Evolutionary conservation across 2,113 vertebrate genomes (phyloP).

Genomic region (Sakesphorus luctuosus): DNA sequence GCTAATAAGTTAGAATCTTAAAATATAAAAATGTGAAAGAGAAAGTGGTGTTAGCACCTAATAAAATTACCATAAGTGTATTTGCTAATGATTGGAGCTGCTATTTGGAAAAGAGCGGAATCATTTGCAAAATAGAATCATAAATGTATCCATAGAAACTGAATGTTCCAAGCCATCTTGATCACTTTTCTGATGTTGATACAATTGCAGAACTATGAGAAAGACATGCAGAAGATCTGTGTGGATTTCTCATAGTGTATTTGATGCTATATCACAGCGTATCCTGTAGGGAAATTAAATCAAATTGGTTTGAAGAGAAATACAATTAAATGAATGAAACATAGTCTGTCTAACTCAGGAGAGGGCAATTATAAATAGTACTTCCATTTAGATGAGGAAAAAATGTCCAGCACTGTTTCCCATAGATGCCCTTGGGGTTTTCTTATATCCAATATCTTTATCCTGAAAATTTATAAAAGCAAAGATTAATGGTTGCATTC

Average conservation of each 20-base stretch:
- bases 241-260: not conserved
- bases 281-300: constrained; percentile 41
- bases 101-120: not conserved
- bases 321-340: constrained; percentile 37
- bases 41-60: not conserved
- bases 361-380: constrained; percentile 35
- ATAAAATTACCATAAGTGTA: not conserved
- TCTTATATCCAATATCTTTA: not conserved
- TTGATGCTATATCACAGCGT: not conserved
- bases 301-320: constrained; percentile 17
- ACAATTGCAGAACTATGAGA: not conserved
- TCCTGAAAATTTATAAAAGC: not conserved
- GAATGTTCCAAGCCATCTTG: not conserved
- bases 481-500: not conserved
- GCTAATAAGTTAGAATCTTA: not conserved
- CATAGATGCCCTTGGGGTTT: not conserved
- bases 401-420: not conserved
- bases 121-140: not conserved
- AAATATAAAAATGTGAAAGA: not conserved
- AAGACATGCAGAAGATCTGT: not conserved
- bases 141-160: not conserved
- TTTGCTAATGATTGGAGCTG: not conserved
- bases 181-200: not conserved
- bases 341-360: not conserved
- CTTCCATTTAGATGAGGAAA: constrained; percentile 10